Evolutionary conservation across 2,888 invertebrate species (phyloP), one percentile per base, ranked within the genome.

Genomic region (Taphrorychus bicolor): DNA sequence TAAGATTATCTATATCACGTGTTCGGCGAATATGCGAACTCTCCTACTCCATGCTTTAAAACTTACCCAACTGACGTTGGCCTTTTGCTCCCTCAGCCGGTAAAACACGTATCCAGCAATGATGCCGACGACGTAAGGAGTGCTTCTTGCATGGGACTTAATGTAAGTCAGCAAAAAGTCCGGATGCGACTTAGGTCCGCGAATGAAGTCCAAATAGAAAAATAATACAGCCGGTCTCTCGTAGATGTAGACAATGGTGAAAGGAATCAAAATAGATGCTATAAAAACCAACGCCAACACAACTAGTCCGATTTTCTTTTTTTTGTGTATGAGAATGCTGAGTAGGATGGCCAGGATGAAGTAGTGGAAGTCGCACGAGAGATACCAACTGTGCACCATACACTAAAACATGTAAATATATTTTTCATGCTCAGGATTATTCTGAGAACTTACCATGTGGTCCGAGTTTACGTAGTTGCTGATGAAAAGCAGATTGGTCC

Each of bases 291-390:
- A 21, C 0, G 71, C 76, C 1, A 84, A 78, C 5, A 82, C 66
- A 1, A 77, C 67, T n/a, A 84, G 61, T 0, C 85, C 86, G 0
- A 82, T 40, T 4, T 73, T 77, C 0, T 82, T 83, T n/a, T 76
- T 76, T 7, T 78, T 80, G 57, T 81, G 81, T 73, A 86, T 83
- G 5, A 86, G 22, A 72, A 82, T 79, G 73, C 82, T 84, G 11
- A 85, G 71, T 2, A 85, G 72, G 3, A 86, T 76, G 0, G 85
- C 85, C 5, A 88, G 74, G 56, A 87, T 79, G 79, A 88, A 89
- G 80, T 85, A 87, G 76, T 90, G 90, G 80, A 89, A 88, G 79
- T 91, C 90, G 66, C 88, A 88, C 0, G 90, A 87, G 41, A 90
- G 84, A 79, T 89, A 89, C 90, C 90, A 91, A 0, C 88, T 85